A percentile compares a stretch with the other conserved stretches of the same genome.
phyloP scores from a whole-genome alignment of 1,140 invertebrate species.

The Diploscapter pachys region DNA sequence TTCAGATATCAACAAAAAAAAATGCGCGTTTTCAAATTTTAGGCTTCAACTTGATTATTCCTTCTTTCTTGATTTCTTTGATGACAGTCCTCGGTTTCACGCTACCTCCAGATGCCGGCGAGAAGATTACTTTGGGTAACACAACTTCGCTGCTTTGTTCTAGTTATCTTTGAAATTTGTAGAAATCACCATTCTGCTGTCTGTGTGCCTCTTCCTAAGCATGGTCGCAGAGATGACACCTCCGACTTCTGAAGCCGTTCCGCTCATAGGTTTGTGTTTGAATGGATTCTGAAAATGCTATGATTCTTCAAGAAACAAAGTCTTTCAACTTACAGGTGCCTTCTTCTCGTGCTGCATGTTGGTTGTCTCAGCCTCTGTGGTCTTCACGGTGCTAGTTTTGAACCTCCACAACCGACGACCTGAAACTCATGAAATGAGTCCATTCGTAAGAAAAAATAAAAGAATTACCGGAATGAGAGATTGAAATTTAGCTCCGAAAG shows the following conservation, averaged over 20 bases:
- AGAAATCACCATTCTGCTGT: constrained; percentile 76
- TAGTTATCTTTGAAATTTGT: constrained; percentile 64
- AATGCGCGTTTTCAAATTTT: constrained; percentile 15
- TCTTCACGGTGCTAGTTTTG: constrained; percentile 96
- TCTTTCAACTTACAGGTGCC: constrained; percentile 70
- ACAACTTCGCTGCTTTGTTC: not conserved
- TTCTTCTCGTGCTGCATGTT: constrained; percentile 99
- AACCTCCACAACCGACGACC: constrained; percentile 91
- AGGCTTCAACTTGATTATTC: constrained; percentile 91
- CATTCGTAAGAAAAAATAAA: constrained; percentile 69
- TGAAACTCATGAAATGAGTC: constrained; percentile 89
- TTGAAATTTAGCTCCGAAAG: constrained; percentile 45
- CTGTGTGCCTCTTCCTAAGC: constrained; percentile 62
- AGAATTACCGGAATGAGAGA: not conserved
- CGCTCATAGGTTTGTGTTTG: constrained; percentile 77
- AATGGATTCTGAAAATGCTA: not conserved
- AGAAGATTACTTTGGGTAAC: constrained; percentile 89
- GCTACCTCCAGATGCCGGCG: constrained; percentile 94
- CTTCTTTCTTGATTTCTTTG: constrained; percentile 94
- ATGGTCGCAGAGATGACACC: constrained; percentile 74
- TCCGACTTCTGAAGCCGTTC: constrained; percentile 92
- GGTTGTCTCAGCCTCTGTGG: constrained; percentile 97
- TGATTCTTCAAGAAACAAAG: constrained; percentile 2
- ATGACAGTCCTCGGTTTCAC: constrained; percentile 98
- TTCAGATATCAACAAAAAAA: constrained; percentile 47